A percentile compares a stretch with the other conserved stretches of the same genome.
These are phyloP conservation scores for Gallirallus australis DNA, from an alignment of 2,797 vertebrate species.

Conservation along the genomic window DNA sequence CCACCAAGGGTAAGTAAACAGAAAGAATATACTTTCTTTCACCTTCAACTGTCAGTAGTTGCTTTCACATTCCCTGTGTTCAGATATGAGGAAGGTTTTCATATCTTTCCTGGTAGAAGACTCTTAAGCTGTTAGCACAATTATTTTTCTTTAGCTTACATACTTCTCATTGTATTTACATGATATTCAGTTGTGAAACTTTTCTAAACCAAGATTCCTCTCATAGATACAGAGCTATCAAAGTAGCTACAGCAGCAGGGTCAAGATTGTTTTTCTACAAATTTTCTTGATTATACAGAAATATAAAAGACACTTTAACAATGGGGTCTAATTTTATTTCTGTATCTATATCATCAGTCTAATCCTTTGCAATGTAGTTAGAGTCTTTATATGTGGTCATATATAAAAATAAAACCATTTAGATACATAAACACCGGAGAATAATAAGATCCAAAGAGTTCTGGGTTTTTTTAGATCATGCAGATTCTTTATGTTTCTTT, in stretches of 20 bases:
- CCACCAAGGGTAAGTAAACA: constrained; percentile 46
- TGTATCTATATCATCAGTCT: not conserved
- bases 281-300: not conserved
- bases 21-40: constrained; percentile 30
- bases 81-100: not conserved
- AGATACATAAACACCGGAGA: not conserved
- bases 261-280: not conserved
- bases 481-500: not conserved
- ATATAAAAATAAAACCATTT: not conserved
- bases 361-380: not conserved
- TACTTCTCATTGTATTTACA: not conserved
- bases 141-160: not conserved
- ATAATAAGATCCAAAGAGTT: not conserved
- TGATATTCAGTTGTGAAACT: not conserved
- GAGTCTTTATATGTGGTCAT: not conserved
- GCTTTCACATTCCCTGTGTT: not conserved
- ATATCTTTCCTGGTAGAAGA: not conserved
- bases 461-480: fast-evolving
- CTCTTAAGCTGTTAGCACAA: not conserved
- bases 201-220: not conserved
- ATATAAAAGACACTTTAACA: not conserved
- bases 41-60: constrained; percentile 4
- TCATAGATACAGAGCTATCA: not conserved
- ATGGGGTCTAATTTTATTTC: not conserved
- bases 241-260: not conserved